Evolutionary conservation across 2,113 vertebrate genomes (phyloP).

Genomic region (Sarotherodon lohbergeri): DNA sequence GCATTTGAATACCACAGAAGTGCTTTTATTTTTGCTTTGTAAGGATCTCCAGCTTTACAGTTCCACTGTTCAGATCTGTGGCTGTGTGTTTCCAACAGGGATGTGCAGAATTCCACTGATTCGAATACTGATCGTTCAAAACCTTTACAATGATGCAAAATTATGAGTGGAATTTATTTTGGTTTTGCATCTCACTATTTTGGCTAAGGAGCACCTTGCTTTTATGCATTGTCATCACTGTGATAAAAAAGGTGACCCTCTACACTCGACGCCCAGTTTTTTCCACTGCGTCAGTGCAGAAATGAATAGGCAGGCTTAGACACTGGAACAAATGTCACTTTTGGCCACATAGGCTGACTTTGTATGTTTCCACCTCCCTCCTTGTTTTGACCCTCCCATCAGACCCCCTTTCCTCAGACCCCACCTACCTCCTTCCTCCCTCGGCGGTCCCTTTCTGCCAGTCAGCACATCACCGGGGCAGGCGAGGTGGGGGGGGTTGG

Average conservation of each 20-base stretch:
- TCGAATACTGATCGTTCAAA: neutral
- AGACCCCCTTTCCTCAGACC: neutral
- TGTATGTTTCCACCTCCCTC: neutral
- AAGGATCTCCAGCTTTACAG: neutral
- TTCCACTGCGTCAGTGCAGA: neutral
- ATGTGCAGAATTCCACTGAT: neutral
- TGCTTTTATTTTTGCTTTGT: neutral
- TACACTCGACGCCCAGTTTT: neutral
- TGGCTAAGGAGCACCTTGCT: neutral
- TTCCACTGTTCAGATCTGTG: neutral
- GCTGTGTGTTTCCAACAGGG: neutral
- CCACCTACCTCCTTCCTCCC: constrained; percentile 23
- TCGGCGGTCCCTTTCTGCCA: constrained; percentile 54
- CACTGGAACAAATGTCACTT: neutral
- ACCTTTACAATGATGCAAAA: neutral
- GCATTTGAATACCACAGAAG: neutral
- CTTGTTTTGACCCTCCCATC: constrained; percentile 6
- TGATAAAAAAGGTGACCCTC: neutral
- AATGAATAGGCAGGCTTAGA: neutral
- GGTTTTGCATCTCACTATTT: neutral
- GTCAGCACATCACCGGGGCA: constrained; percentile 55
- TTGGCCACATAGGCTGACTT: neutral
- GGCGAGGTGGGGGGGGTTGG: constrained; percentile 1
- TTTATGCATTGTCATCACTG: neutral
- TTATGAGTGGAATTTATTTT: neutral